Percentiles rank a stretch among this genome's conserved stretches.
Evolutionary conservation across 2,888 invertebrate species (phyloP).

Genomic region (Volucella bombylans): DNA sequence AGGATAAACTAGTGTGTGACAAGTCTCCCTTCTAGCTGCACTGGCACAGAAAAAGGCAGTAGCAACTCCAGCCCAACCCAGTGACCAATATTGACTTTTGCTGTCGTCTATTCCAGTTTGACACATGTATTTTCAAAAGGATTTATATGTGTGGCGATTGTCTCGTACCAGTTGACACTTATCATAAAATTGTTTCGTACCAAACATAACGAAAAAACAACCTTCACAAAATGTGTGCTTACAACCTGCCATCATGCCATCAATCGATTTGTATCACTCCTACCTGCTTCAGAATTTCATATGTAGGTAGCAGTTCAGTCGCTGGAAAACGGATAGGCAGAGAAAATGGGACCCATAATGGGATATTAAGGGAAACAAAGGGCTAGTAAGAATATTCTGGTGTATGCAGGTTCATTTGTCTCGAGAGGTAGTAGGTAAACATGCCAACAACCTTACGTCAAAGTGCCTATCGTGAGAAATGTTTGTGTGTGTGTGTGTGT

Average conservation of each 20-base stretch:
- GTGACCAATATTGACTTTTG: slow-evolving; percentile 9
- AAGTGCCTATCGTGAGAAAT: slow-evolving; percentile 28
- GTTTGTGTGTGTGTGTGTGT: background rate
- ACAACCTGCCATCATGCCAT: slow-evolving; percentile 26
- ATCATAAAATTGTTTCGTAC: slow-evolving; percentile 39
- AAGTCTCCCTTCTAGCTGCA: background rate
- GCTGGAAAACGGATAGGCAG: background rate
- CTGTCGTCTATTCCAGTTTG: slow-evolving; percentile 20
- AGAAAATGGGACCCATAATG: background rate
- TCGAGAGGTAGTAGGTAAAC: slow-evolving; percentile 28
- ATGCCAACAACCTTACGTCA: slow-evolving; percentile 25
- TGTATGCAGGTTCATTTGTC: slow-evolving; percentile 14
- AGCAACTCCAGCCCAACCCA: background rate
- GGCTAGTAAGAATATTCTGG: background rate
- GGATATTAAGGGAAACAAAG: background rate
- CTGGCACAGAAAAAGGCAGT: background rate
- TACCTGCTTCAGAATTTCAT: background rate
- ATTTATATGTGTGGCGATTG: background rate
- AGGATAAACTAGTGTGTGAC: slow-evolving; percentile 22
- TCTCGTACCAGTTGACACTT: slow-evolving; percentile 31
- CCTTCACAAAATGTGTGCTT: slow-evolving; percentile 13
- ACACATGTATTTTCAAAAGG: slow-evolving; percentile 8
- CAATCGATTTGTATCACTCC: slow-evolving; percentile 36
- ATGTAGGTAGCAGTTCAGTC: too few species aligned
- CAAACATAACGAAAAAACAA: slow-evolving; percentile 14